A percentile compares a stretch with the other conserved stretches of the same genome.
phyloP scores from a whole-genome alignment of 2,797 vertebrate species.

The Rhabdophis nuchalis region DNA sequence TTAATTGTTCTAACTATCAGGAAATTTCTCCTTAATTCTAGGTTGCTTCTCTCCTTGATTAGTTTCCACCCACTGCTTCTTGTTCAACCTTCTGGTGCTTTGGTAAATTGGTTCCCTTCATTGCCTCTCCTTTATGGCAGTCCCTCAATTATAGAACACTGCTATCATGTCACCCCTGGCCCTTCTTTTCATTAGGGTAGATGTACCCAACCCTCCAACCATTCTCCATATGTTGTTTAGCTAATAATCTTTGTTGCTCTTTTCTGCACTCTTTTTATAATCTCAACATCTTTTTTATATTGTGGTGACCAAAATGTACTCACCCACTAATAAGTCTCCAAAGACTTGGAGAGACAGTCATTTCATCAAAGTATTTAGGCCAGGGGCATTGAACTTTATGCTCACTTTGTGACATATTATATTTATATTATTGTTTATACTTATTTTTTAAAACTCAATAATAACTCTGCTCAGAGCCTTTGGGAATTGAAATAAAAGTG shows the following conservation, averaged over 20 bases:
- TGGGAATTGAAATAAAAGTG: neutral
- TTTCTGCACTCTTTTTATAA: no score
- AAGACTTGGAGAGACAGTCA: neutral
- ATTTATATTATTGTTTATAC: neutral
- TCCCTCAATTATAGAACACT: no score
- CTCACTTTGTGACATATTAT: neutral
- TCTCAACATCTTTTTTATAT: no score
- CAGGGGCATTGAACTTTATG: neutral
- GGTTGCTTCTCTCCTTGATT: neutral
- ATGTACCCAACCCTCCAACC: no score
- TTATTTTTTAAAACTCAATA: neutral
- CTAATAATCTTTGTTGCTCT: no score
- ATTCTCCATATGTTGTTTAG: no score
- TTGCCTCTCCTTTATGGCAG: no score
- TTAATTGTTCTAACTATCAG: neutral
- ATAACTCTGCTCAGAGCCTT: neutral
- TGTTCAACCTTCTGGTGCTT: no score
- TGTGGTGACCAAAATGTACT: no score
- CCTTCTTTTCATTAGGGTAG: no score
- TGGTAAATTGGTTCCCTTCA: no score
- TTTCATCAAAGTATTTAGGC: neutral
- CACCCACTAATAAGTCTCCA: neutral
- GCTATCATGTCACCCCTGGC: no score
- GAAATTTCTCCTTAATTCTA: neutral
- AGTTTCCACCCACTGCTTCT: neutral